Conservation (phyloP, 1,140 invertebrate genomes). For the Pogonus chalceus region DNA sequence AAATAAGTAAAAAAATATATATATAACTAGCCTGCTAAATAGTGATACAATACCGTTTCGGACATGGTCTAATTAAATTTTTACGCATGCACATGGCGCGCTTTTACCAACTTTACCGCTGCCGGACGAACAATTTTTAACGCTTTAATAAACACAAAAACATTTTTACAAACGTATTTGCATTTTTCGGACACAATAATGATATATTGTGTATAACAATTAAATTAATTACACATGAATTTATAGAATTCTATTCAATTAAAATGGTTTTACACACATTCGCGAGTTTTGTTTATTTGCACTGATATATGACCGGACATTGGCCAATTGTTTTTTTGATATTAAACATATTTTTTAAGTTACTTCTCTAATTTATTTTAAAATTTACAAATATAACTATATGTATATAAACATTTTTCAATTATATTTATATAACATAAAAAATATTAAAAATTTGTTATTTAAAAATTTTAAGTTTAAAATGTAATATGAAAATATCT, state of each 20-base stretch:
- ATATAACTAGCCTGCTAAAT: not conserved
- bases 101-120: not conserved
- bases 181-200: slow-evolving; percentile 4
- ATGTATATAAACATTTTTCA: too few species aligned
- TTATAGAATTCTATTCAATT: not conserved
- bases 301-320: too few species aligned
- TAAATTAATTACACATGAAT: not conserved
- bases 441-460: too few species aligned
- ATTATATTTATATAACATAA: too few species aligned
- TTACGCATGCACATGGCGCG: not conserved
- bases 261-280: not conserved
- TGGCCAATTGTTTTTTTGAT: too few species aligned
- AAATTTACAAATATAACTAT: too few species aligned
- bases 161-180: not conserved
- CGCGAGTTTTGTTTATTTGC: too few species aligned
- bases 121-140: not conserved
- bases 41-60: not conserved
- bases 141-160: not conserved
- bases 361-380: too few species aligned
- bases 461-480: too few species aligned
- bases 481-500: too few species aligned
- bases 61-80: slow-evolving; percentile 1
- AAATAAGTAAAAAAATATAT: not conserved
- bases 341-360: too few species aligned
- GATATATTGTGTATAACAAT: not conserved